Percentiles rank a stretch among this genome's conserved stretches.
Evolutionary conservation across 2,113 vertebrate genomes (phyloP).

Genomic region (Corynorhinus townsendii): DNA sequence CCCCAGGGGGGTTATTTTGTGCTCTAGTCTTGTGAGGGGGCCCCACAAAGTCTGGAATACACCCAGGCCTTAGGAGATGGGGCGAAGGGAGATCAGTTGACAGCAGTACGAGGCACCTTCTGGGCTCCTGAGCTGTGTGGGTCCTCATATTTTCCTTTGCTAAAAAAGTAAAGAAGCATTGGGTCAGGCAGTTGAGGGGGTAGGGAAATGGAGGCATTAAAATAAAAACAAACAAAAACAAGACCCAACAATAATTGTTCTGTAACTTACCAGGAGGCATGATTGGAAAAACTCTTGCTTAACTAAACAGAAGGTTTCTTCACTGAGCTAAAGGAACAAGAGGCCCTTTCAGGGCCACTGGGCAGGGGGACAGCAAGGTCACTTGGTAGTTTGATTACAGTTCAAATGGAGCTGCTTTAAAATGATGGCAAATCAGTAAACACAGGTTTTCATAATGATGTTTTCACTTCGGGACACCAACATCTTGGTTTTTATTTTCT

Average conservation of each 20-base stretch:
- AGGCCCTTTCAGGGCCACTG: slow-evolving; percentile 61
- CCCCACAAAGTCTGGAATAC: not conserved
- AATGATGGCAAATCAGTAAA: slow-evolving; percentile 41
- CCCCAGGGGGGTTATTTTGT: not conserved
- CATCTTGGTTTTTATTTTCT: not conserved
- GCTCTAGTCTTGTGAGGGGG: not conserved
- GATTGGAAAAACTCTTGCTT: slow-evolving; percentile 63
- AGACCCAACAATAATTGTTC: slow-evolving; percentile 75
- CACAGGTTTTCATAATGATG: slow-evolving; percentile 33
- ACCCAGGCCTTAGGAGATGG: not conserved
- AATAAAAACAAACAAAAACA: slow-evolving; percentile 35
- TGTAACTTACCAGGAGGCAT: slow-evolving; percentile 72
- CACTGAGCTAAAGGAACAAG: slow-evolving; percentile 68
- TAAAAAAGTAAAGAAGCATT: not conserved
- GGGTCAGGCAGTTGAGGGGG: not conserved
- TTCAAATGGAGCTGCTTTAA: slow-evolving; percentile 50
- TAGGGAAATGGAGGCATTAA: not conserved
- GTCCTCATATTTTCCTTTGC: not conserved
- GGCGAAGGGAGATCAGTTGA: not conserved
- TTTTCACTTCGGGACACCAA: slow-evolving; percentile 3
- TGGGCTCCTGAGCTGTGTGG: not conserved
- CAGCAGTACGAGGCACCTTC: no score
- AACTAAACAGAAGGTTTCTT: slow-evolving; percentile 73
- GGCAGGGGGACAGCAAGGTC: slow-evolving; percentile 7
- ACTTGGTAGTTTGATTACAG: slow-evolving; percentile 41